Evolutionary conservation across 2,113 vertebrate genomes (phyloP), one percentile per base, ranked within the genome.

Genomic region (Atrichornis clamosus): DNA sequence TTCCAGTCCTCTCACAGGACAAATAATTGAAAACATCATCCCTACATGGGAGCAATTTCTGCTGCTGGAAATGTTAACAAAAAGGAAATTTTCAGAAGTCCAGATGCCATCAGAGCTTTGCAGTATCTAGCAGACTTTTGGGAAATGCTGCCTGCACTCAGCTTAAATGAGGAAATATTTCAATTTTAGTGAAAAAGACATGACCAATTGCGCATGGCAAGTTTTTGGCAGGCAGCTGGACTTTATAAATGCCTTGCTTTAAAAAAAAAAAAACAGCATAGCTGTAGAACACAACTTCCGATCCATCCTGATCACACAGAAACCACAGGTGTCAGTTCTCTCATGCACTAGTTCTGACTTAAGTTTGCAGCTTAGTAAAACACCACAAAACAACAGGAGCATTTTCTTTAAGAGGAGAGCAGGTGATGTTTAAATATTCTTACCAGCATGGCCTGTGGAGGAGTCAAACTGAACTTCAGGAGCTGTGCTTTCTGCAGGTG

Each of bases 1-100:
- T 94, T 95, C 69, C 63, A 60, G 35, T 63, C 44, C 21, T 94
- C 93, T 96, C 84, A 74, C 23, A 93, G 79, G 82, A 95, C 12
- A 56, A 87, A 97, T 94, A 96, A 94, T 69, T 87, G 87, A 96
- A 97, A 96, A 79, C 56, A 89, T 21, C 69, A 50, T 84, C 39
- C 19, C 58, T 91, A 93, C 52, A 86, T 27, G 76, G 55, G 64
- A 89, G 33, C 67, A 88, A 81, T 90, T 96, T 96, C 92, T 60
- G 70, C 32, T 95, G 69, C 78, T 89, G 19, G 56, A 73, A 95
- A 47, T 63, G 20, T 87, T 96, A 64, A 74, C 46, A 62, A 65
- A 58, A 82, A 69, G 42, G 9, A 89, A 82, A 89, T 65, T 78
- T 83, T 49, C 85, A 68, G 60, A 87, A 85, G 44, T 0, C 2